These are phyloP conservation scores for Diabrotica balteata DNA, from an alignment of 2,888 invertebrate genomes.

Conservation along the genomic window DNA sequence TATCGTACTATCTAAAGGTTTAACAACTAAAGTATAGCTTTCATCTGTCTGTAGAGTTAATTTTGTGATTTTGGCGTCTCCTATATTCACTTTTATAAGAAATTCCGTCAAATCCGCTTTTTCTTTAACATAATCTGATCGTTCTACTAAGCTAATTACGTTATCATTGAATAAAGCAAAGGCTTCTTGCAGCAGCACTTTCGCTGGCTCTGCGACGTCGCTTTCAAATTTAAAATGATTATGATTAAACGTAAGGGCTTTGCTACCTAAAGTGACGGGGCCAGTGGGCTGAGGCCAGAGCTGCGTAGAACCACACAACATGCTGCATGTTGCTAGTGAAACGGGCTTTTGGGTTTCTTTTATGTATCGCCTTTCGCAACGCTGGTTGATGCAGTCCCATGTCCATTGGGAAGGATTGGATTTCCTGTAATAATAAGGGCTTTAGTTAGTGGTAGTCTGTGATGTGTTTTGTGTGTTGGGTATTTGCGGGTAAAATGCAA, in stretches of 20 bases:
- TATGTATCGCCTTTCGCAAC: slow-evolving; percentile 70
- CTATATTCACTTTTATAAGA: slow-evolving; percentile 64
- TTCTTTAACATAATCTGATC: slow-evolving; percentile 44
- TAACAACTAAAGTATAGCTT: slow-evolving; percentile 72
- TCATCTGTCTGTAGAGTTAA: slow-evolving; percentile 76
- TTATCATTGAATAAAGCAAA: slow-evolving; percentile 62
- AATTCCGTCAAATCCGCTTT: slow-evolving; percentile 53
- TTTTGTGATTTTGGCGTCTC: slow-evolving; percentile 62
- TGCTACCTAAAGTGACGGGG: slow-evolving; percentile 70
- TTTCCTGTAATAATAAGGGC: slow-evolving; percentile 56
- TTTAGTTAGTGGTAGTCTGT: slow-evolving; percentile 13
- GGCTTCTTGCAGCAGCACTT: slow-evolving; percentile 62
- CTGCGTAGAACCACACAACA: slow-evolving; percentile 77
- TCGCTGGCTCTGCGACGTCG: slow-evolving; percentile 58
- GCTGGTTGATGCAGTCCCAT: slow-evolving; percentile 74
- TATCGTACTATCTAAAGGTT: slow-evolving; percentile 61
- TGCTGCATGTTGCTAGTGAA: slow-evolving; percentile 77
- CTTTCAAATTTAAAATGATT: slow-evolving; percentile 64
- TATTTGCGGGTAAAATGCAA: background rate
- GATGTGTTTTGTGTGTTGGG: background rate
- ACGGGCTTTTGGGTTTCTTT: slow-evolving; percentile 55
- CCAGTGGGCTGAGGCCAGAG: slow-evolving; percentile 85
- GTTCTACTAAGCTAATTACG: slow-evolving; percentile 47
- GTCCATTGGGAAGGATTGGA: slow-evolving; percentile 74
- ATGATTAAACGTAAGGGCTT: slow-evolving; percentile 67